phyloP scores from a whole-genome alignment of 2,113 vertebrate genomes.

The Aldabrachelys gigantea region DNA sequence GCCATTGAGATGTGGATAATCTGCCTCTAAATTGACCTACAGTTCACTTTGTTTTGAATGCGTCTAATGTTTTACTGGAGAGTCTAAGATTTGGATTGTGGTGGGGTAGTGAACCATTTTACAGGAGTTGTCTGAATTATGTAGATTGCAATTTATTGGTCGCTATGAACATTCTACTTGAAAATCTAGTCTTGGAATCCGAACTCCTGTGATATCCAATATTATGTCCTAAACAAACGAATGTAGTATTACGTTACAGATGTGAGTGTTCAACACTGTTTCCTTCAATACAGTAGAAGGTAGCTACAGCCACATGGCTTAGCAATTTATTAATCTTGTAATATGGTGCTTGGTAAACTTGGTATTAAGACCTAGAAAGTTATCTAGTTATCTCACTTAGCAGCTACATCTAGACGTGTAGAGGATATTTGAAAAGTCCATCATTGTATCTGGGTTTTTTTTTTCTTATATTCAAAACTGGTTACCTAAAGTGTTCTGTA shows the following conservation, averaged over 20 bases:
- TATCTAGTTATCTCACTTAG: neutral
- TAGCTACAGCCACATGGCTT: neutral
- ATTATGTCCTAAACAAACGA: neutral
- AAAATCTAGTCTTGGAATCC: neutral
- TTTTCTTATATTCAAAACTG: neutral
- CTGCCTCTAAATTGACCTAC: neutral
- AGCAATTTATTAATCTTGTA: neutral
- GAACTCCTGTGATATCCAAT: neutral
- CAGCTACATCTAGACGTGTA: neutral
- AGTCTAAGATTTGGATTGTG: neutral
- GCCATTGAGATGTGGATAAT: accelerated
- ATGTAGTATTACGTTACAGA: neutral
- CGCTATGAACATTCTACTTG: neutral
- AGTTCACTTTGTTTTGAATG: neutral
- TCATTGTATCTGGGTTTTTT: neutral
- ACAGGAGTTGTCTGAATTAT: neutral
- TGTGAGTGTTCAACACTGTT: neutral
- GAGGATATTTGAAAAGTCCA: neutral
- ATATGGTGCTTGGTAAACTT: neutral
- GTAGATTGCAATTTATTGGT: neutral
- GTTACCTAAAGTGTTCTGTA: neutral
- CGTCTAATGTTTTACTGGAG: neutral
- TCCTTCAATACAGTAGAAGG: neutral
- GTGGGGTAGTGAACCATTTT: neutral
- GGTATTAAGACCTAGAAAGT: neutral